These are phyloP conservation scores for Orchestia grillus DNA, from an alignment of 1,140 invertebrate species.

Conservation along the genomic window DNA sequence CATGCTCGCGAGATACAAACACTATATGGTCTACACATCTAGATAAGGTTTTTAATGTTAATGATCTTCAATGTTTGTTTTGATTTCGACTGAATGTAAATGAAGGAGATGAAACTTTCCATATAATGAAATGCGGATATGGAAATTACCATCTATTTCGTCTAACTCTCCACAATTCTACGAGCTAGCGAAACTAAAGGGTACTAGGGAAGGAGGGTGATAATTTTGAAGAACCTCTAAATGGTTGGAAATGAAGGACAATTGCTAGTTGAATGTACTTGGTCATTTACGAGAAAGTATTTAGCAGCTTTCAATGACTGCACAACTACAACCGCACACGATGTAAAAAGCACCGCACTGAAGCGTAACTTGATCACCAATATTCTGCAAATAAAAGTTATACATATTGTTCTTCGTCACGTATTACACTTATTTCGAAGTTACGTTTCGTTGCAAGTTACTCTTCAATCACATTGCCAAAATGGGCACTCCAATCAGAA, in stretches of 20 bases:
- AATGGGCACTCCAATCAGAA: not conserved
- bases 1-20: no score
- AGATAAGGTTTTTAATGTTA: no score
- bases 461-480: constrained; percentile 25
- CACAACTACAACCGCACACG: not conserved
- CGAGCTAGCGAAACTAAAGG: not conserved
- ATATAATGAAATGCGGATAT: not conserved
- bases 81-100: not conserved
- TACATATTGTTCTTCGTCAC: not conserved
- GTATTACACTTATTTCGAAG: not conserved
- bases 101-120: not conserved
- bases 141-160: not conserved
- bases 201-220: not conserved
- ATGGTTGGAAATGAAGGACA: not conserved
- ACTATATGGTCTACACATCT: no score
- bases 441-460: not conserved
- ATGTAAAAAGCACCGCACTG: not conserved
- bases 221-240: not conserved
- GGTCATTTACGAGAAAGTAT: not conserved
- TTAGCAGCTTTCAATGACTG: not conserved
- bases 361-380: not conserved
- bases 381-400: not conserved
- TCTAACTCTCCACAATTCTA: not conserved
- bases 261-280: not conserved
- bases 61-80: no score